These are phyloP conservation scores for Avahi laniger DNA, from an alignment of 2,797 vertebrate genomes.

Conservation along the genomic window DNA sequence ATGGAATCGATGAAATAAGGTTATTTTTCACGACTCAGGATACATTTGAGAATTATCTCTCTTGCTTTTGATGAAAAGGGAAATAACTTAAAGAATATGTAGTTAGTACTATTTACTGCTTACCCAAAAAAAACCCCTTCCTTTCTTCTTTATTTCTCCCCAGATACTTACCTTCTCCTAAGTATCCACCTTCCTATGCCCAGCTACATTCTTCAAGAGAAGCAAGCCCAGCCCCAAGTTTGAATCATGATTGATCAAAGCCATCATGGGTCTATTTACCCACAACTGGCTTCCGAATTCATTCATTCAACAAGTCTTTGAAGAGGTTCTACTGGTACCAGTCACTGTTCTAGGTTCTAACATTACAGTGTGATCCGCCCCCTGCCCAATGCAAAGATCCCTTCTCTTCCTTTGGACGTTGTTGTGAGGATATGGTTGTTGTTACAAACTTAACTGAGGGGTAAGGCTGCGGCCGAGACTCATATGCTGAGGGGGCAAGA, in stretches of 20 bases:
- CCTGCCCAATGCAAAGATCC: not conserved
- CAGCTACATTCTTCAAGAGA: not conserved
- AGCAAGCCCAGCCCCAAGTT: not conserved
- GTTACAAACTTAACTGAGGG: not conserved
- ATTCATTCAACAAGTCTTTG: conserved; percentile 3
- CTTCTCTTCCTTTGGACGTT: not conserved
- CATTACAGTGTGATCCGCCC: not conserved
- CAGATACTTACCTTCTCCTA: not conserved
- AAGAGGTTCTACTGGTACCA: not conserved
- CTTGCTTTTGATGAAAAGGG: conserved; percentile 44
- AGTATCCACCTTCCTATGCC: not conserved
- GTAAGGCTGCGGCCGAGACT: not conserved
- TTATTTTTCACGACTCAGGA: not conserved
- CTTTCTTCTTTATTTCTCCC: not conserved
- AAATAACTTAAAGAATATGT: not conserved
- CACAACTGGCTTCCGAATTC: not conserved
- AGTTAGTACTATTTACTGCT: not conserved
- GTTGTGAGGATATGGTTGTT: not conserved
- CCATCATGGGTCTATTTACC: not conserved
- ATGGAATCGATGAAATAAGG: not conserved
- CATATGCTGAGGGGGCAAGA: not conserved
- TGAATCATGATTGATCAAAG: not conserved
- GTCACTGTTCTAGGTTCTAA: not conserved
- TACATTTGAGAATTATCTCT: not conserved
- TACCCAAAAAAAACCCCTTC: not conserved